These are phyloP conservation scores for Fragum sueziense DNA, from an alignment of 2,888 invertebrate genomes.

Conservation along the genomic window DNA sequence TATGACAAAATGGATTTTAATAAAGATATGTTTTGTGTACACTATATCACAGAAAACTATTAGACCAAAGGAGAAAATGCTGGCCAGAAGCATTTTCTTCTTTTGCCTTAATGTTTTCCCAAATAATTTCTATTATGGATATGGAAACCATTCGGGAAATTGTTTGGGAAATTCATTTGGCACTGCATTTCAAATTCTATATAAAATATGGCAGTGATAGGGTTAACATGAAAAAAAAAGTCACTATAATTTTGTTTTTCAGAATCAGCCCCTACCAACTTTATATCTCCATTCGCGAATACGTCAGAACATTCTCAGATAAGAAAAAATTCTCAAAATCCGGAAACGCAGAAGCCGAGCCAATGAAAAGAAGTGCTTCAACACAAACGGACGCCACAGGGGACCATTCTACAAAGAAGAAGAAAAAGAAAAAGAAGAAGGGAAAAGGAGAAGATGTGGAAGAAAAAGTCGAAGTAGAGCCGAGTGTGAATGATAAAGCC, in stretches of 20 bases:
- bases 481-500: conserved; percentile 34
- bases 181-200: no score
- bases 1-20: no score
- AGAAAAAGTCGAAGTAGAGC: conserved; percentile 21
- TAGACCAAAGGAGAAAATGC: conserved; percentile 2
- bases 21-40: no score
- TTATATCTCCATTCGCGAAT: conserved; percentile 51
- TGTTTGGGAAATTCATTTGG: no score
- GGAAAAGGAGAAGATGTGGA: conserved; percentile 18
- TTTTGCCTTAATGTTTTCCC: neutral
- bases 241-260: conserved; percentile 30
- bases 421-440: conserved; percentile 55
- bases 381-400: conserved; percentile 14
- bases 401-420: conserved; percentile 45
- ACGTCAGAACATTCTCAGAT: conserved; percentile 45
- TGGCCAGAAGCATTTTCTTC: neutral
- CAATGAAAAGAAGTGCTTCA: conserved; percentile 16
- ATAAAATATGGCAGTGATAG: no score
- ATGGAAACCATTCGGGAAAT: no score
- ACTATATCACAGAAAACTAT: no score
- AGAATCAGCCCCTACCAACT: conserved; percentile 57
- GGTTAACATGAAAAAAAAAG: no score
- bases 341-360: conserved; percentile 4
- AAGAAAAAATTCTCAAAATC: conserved; percentile 9
- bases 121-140: no score